Evolutionary conservation across 2,888 invertebrate species (phyloP).

Genomic region (Nymphalis urticae): DNA sequence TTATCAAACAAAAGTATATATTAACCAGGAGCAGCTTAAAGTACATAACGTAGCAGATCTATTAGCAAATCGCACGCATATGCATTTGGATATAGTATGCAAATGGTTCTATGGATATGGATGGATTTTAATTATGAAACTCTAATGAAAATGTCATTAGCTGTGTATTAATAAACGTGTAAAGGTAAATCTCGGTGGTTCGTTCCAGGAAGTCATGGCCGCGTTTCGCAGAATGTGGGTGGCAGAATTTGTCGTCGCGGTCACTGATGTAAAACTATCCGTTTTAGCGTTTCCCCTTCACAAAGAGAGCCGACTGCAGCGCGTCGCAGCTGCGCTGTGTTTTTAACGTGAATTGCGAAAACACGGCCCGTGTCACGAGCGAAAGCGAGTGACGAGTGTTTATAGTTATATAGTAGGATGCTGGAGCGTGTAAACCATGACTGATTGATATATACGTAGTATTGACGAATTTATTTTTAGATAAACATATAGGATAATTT

Average conservation of each 20-base stretch:
- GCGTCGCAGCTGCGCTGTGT: constrained; percentile 48
- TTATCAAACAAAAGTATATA: no score
- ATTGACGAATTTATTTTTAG: no score
- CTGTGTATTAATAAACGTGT: constrained; percentile 1
- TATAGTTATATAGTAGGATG: not conserved
- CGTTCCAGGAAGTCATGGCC: constrained; percentile 35
- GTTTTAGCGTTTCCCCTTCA: constrained; percentile 43
- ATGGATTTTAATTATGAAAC: not conserved
- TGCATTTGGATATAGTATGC: no score
- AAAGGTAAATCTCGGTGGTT: constrained; percentile 27
- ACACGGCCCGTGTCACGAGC: constrained; percentile 39
- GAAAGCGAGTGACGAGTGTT: constrained; percentile 25
- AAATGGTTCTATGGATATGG: no score
- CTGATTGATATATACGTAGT: no score
- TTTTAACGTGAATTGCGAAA: constrained; percentile 47
- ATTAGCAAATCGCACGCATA: no score
- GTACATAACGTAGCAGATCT: no score
- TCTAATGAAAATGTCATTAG: not conserved
- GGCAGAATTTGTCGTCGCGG: constrained; percentile 36
- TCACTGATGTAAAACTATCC: constrained; percentile 42
- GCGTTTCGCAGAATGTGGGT: constrained; percentile 33
- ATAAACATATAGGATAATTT: no score
- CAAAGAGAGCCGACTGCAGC: constrained; percentile 40
- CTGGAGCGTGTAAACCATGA: not conserved
- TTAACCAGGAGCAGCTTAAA: no score